A percentile compares a stretch with the other conserved stretches of the same genome.
Evolutionary conservation across 2,797 vertebrate genomes (phyloP).

Genomic region (Anabacerthia variegaticeps): DNA sequence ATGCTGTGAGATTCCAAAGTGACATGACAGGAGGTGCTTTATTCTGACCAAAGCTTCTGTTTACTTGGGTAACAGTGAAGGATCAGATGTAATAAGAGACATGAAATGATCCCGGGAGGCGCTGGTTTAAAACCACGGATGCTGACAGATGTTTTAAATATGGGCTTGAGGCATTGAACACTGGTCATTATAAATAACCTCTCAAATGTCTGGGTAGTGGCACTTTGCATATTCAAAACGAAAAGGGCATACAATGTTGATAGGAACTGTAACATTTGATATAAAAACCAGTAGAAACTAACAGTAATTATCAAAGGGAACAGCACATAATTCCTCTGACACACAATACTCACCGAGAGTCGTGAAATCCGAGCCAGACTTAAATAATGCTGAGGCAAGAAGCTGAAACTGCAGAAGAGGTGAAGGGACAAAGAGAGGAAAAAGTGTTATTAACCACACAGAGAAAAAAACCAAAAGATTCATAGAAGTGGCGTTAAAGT

Average conservation of each 20-base stretch:
- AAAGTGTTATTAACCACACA: not conserved
- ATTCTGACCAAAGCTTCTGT: conserved; percentile 49
- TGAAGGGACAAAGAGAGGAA: not conserved
- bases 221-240: not conserved
- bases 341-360: conserved; percentile 88
- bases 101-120: not conserved
- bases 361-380: conserved; percentile 95
- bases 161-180: not conserved
- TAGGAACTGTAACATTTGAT: not conserved
- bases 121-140: conserved; percentile 25
- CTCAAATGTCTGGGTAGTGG: not conserved
- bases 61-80: not conserved
- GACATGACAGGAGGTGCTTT: conserved; percentile 39
- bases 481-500: not conserved
- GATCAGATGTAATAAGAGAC: conserved; percentile 21
- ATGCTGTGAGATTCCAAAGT: conserved; percentile 52
- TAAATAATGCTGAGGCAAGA: conserved; percentile 95
- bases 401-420: conserved; percentile 89
- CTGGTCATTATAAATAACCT: not conserved
- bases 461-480: not conserved
- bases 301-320: not conserved
- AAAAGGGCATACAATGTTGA: not conserved
- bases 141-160: conserved; percentile 29
- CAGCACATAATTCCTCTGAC: not conserved
- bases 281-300: not conserved